Conservation (phyloP, 2,888 invertebrate species). For the Hecatera dysodea region DNA sequence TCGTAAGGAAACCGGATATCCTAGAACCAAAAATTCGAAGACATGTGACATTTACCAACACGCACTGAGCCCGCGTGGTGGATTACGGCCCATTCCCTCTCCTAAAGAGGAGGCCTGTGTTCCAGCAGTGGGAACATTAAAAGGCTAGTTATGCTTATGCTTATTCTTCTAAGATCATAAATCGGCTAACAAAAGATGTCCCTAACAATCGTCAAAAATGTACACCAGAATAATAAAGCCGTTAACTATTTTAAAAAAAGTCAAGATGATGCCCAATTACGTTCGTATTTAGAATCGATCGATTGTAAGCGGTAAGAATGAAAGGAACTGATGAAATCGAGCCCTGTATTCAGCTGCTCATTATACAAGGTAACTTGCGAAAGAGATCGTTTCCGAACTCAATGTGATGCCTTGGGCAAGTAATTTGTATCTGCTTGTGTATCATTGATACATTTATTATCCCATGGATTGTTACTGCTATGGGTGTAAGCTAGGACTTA, state of each 20-base stretch:
- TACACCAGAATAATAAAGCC: neutral
- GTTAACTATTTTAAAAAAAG: neutral
- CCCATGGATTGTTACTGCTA: slow-evolving; percentile 11
- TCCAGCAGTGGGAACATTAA: too few species aligned
- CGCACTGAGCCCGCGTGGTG: too few species aligned
- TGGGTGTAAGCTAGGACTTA: slow-evolving; percentile 19
- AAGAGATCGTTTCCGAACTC: slow-evolving; percentile 36
- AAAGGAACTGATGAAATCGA: slow-evolving; percentile 30
- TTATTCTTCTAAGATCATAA: too few species aligned
- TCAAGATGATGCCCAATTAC: slow-evolving; percentile 5
- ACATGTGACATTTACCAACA: too few species aligned
- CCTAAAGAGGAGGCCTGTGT: too few species aligned
- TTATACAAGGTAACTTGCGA: slow-evolving; percentile 40
- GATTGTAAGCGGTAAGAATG: slow-evolving; percentile 24
- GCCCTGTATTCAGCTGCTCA: slow-evolving; percentile 40
- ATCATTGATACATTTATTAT: slow-evolving; percentile 53
- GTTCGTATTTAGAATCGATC: slow-evolving; percentile 6
- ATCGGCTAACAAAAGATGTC: too few species aligned
- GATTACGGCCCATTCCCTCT: too few species aligned
- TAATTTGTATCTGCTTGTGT: slow-evolving; percentile 49
- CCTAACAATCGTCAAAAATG: neutral
- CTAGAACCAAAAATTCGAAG: too few species aligned
- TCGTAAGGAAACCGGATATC: too few species aligned
- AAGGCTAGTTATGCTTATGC: too few species aligned
- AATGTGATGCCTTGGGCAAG: slow-evolving; percentile 48